phyloP scores from a whole-genome alignment of 2,113 vertebrate species.

The Indicator maculatus region DNA sequence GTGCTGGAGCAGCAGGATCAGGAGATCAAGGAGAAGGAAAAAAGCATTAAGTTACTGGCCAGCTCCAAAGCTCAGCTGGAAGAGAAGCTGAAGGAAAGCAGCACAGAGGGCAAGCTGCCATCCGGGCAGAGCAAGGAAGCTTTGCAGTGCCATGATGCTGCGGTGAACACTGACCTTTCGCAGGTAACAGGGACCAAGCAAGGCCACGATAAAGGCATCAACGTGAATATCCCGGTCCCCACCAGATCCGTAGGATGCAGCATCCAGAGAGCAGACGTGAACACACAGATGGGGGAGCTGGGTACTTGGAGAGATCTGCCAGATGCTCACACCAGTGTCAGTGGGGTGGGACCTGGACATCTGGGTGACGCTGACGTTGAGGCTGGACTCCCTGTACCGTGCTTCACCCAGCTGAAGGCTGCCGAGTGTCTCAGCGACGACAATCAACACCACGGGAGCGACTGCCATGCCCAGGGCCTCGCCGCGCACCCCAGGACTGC shows the following conservation, averaged over 20 bases:
- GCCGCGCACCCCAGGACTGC: neutral
- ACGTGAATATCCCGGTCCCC: slow-evolving; percentile 56
- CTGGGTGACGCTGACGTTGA: neutral
- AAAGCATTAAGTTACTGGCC: slow-evolving; percentile 81
- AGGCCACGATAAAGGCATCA: slow-evolving; percentile 74
- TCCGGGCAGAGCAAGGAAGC: neutral
- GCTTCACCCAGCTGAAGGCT: slow-evolving; percentile 55
- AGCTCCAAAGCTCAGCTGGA: slow-evolving; percentile 72
- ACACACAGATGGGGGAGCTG: rapidly evolving
- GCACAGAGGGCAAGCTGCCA: neutral
- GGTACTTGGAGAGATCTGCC: neutral
- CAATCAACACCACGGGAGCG: slow-evolving; percentile 1
- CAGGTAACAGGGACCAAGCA: slow-evolving; percentile 19
- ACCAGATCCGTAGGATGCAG: slow-evolving; percentile 32
- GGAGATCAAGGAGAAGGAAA: slow-evolving; percentile 84
- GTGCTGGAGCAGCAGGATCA: slow-evolving; percentile 82
- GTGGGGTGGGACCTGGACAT: neutral
- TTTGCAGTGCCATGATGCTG: slow-evolving; percentile 45
- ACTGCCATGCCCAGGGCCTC: neutral
- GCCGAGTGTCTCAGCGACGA: slow-evolving; percentile 22
- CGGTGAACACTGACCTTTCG: slow-evolving; percentile 71
- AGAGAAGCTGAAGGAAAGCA: slow-evolving; percentile 32
- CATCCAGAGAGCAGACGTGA: neutral
- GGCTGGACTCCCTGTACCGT: neutral
- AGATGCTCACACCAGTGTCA: neutral